A percentile compares a stretch with the other conserved stretches of the same genome.
These are phyloP conservation scores for Drosophila pachea DNA, from an alignment of 1,140 invertebrate species.

Conservation along the genomic window DNA sequence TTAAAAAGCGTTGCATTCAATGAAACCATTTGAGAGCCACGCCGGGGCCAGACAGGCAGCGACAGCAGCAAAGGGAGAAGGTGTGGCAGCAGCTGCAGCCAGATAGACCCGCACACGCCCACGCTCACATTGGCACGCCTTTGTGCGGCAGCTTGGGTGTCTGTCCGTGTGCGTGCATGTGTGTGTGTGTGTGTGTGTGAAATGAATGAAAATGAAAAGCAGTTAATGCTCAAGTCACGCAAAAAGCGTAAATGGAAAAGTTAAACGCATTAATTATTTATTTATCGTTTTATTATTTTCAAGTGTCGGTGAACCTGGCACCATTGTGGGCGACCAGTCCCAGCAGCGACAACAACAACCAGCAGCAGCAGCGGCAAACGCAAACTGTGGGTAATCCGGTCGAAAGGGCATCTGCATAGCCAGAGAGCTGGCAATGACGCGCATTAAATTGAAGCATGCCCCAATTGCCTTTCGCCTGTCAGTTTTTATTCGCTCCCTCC, in stretches of 20 bases:
- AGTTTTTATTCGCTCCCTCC: neutral
- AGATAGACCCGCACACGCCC: constrained; percentile 41
- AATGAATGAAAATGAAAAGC: constrained; percentile 76
- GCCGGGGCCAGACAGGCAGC: constrained; percentile 11
- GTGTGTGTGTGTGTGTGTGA: constrained; percentile 24
- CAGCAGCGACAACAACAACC: constrained; percentile 22
- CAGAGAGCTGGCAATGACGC: constrained; percentile 21
- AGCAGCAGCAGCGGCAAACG: constrained; percentile 35
- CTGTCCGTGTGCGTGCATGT: constrained; percentile 4
- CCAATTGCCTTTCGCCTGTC: constrained; percentile 27
- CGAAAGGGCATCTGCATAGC: constrained; percentile 44
- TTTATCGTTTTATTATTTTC: constrained; percentile 76
- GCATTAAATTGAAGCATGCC: constrained; percentile 36
- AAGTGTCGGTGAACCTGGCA: constrained; percentile 72
- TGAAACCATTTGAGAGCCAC: constrained; percentile 29
- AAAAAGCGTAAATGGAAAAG: constrained; percentile 78
- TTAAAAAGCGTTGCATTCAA: constrained; percentile 44
- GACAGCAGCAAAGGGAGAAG: neutral
- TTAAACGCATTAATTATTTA: constrained; percentile 78
- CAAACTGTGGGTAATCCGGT: constrained; percentile 68
- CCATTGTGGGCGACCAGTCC: constrained; percentile 33
- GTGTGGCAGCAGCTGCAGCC: constrained; percentile 10
- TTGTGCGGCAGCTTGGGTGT: constrained; percentile 35
- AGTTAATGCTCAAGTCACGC: constrained; percentile 77
- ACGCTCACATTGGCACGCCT: constrained; percentile 33